Evolutionary conservation across 1,140 invertebrate genomes (phyloP).

Genomic region (Heterodera schachtii): DNA sequence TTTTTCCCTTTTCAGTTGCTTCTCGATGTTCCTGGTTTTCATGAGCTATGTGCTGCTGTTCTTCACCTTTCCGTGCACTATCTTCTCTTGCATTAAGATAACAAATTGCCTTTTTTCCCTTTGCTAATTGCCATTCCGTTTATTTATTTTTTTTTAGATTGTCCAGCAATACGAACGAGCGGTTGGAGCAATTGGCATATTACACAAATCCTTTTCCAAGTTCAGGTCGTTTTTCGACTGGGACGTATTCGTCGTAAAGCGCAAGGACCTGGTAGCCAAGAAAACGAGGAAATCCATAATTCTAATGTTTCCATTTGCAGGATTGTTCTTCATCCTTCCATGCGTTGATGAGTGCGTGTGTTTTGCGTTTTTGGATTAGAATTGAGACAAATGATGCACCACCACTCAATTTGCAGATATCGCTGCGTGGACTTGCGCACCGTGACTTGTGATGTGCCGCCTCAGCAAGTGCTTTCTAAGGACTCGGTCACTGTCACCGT

Average conservation of each 20-base stretch:
- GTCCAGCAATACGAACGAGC: slow-evolving; percentile 67
- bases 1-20: no score
- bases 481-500: slow-evolving; percentile 79
- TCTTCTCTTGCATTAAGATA: slow-evolving; percentile 79
- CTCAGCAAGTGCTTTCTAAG: slow-evolving; percentile 79
- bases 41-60: slow-evolving; percentile 63
- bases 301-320: slow-evolving; percentile 55
- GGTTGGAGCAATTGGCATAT: slow-evolving; percentile 51
- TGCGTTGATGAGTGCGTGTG: slow-evolving; percentile 77
- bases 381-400: neutral
- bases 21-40: no score
- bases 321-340: slow-evolving; percentile 82
- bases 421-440: slow-evolving; percentile 73
- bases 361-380: neutral
- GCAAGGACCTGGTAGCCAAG: no score
- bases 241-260: slow-evolving; percentile 65
- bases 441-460: slow-evolving; percentile 73
- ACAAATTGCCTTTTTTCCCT: neutral
- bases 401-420: slow-evolving; percentile 67
- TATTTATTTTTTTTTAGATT: slow-evolving; percentile 26
- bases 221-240: slow-evolving; percentile 71
- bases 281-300: neutral
- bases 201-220: neutral
- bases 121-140: neutral
- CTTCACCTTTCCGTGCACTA: slow-evolving; percentile 86